phyloP scores from a whole-genome alignment of 1,140 invertebrate genomes.

The Acyrthosiphon pisum region DNA sequence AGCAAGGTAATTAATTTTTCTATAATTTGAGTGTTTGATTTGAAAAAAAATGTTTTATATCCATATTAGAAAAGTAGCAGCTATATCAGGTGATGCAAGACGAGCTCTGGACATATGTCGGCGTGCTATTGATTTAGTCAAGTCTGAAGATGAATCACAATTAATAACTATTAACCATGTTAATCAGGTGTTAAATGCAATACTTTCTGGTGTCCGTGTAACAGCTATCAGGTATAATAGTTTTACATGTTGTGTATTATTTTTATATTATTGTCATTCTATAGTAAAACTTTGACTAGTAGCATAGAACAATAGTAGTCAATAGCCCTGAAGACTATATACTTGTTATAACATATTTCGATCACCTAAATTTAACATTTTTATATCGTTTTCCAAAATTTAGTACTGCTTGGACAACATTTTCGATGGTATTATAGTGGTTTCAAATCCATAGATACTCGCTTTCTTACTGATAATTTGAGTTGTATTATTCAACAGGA shows the following conservation, averaged over 20 bases:
- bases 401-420: too few species aligned
- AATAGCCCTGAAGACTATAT: too few species aligned
- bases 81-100: slow-evolving; percentile 94
- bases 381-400: too few species aligned
- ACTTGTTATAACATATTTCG: too few species aligned
- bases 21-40: slow-evolving; percentile 24
- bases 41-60: slow-evolving; percentile 24
- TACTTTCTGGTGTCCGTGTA: slow-evolving; percentile 88
- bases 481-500: not conserved
- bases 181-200: slow-evolving; percentile 82
- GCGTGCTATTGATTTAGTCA: slow-evolving; percentile 86
- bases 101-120: slow-evolving; percentile 93
- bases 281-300: not conserved
- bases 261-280: not conserved
- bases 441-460: not conserved
- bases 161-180: slow-evolving; percentile 80
- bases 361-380: too few species aligned
- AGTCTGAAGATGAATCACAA: slow-evolving; percentile 63
- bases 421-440: not conserved
- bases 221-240: slow-evolving; percentile 73
- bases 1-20: slow-evolving; percentile 71
- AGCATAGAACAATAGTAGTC: too few species aligned
- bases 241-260: not conserved
- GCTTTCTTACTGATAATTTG: not conserved
- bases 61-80: slow-evolving; percentile 80